Percentiles rank a stretch among this genome's conserved stretches.
Evolutionary conservation across 2,113 vertebrate species (phyloP).

Genomic region (Ailurus styani): DNA sequence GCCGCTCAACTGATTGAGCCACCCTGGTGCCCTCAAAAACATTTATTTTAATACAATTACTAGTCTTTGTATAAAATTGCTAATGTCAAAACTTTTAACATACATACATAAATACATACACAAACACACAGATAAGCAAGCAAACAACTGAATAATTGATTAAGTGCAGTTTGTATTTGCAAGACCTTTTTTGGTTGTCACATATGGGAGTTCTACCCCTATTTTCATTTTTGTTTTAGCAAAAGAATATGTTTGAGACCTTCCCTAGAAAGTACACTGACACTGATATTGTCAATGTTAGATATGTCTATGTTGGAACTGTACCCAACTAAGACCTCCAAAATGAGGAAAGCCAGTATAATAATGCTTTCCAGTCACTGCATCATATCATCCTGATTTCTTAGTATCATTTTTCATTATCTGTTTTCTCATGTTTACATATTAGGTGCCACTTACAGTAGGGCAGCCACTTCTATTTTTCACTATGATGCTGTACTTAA

Average conservation of each 20-base stretch:
- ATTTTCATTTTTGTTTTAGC: background rate
- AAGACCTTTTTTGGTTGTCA: background rate
- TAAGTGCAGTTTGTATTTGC: background rate
- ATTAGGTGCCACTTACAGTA: background rate
- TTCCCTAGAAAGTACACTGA: background rate
- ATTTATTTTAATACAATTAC: conserved; percentile 66
- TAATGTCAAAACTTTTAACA: conserved; percentile 78
- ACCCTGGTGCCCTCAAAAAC: conserved; percentile 15
- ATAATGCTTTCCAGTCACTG: background rate
- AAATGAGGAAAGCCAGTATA: background rate
- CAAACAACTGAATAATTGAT: background rate
- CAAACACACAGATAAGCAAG: background rate
- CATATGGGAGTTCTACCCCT: background rate
- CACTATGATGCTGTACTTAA: background rate
- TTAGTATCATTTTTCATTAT: background rate
- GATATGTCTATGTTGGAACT: background rate
- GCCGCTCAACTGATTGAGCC: background rate
- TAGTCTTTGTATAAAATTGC: conserved; percentile 76
- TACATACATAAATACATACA: conserved; percentile 21
- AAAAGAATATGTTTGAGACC: background rate
- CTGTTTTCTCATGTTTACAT: conserved; percentile 5
- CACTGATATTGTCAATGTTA: fast-evolving
- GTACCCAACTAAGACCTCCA: background rate
- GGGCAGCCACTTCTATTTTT: background rate
- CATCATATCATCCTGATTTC: background rate